phyloP scores from a whole-genome alignment of 2,113 vertebrate species.

The Cromileptes altivelis region DNA sequence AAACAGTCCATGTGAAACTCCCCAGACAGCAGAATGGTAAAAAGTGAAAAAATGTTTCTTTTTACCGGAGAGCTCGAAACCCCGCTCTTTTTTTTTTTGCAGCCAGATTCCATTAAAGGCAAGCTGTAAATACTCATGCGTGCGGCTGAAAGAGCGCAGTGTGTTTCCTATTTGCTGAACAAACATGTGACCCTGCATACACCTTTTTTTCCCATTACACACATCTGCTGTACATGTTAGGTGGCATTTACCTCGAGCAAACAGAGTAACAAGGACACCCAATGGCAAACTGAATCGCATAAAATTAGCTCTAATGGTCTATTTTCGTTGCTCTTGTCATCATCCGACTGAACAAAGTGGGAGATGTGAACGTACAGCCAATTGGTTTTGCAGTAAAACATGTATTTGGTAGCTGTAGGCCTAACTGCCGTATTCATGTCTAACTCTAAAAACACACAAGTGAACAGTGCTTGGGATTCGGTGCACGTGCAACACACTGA shows the following conservation, averaged over 20 bases:
- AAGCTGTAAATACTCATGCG: constrained; percentile 58
- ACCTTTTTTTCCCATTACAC: constrained; percentile 13
- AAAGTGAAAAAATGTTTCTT: constrained; percentile 59
- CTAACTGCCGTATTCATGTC: background rate
- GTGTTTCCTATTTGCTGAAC: constrained; percentile 46
- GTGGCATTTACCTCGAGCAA: constrained; percentile 46
- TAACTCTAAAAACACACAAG: background rate
- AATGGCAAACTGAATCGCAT: background rate
- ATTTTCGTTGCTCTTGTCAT: background rate
- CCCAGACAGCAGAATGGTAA: constrained; percentile 46
- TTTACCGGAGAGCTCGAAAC: constrained; percentile 34
- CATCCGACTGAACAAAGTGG: background rate
- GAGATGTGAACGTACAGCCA: constrained; percentile 7
- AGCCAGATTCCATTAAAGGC: constrained; percentile 43
- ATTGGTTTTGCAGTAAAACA: constrained; percentile 10
- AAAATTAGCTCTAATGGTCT: constrained; percentile 4
- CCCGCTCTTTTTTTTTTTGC: constrained; percentile 15
- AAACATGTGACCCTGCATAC: constrained; percentile 26
- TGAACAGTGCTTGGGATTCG: constrained; percentile 18
- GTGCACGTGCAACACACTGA: constrained; percentile 37
- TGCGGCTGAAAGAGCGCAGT: constrained; percentile 28
- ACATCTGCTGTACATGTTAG: constrained; percentile 10
- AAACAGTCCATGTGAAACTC: constrained; percentile 79
- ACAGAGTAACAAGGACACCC: constrained; percentile 23
- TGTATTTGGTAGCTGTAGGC: background rate